phyloP scores from a whole-genome alignment of 2,113 vertebrate genomes.

The Hippocampus comes region DNA sequence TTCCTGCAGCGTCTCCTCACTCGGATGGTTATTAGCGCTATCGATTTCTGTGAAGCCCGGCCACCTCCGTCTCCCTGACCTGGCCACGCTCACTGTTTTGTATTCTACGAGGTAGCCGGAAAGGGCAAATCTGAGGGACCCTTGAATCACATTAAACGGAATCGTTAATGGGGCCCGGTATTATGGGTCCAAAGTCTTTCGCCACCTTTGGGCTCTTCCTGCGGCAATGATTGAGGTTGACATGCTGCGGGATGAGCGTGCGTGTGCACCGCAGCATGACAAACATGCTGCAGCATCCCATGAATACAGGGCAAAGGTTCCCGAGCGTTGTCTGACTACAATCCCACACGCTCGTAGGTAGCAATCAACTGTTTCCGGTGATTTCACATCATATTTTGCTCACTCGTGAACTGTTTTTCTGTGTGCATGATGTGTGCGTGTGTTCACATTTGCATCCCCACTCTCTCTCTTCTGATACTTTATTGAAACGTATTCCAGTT shows the following conservation, averaged over 20 bases:
- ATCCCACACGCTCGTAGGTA: constrained; percentile 1
- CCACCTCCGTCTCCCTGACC: constrained; percentile 31
- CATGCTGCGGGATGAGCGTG: constrained; percentile 38
- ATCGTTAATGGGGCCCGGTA: constrained; percentile 2
- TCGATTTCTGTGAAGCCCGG: constrained; percentile 22
- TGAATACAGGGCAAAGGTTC: background rate
- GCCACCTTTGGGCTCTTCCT: constrained; percentile 35
- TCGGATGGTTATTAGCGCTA: constrained; percentile 45
- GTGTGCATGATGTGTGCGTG: constrained; percentile 20
- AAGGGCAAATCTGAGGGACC: constrained; percentile 1
- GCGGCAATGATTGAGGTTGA: constrained; percentile 24
- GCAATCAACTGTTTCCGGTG: background rate
- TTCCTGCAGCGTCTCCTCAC: constrained; percentile 42
- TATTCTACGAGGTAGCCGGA: constrained; percentile 5
- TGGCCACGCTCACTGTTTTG: constrained; percentile 36
- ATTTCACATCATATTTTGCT: constrained; percentile 8
- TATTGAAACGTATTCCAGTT: constrained; percentile 28
- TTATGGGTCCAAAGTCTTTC: background rate
- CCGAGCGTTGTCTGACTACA: background rate
- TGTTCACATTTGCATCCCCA: constrained; percentile 35
- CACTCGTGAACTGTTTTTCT: constrained; percentile 12
- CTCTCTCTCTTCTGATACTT: constrained; percentile 29
- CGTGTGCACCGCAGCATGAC: constrained; percentile 34
- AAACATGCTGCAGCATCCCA: background rate
- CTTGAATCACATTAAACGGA: background rate